Conservation (phyloP, 2,113 vertebrate genomes). For the Amphiprion ocellaris region DNA sequence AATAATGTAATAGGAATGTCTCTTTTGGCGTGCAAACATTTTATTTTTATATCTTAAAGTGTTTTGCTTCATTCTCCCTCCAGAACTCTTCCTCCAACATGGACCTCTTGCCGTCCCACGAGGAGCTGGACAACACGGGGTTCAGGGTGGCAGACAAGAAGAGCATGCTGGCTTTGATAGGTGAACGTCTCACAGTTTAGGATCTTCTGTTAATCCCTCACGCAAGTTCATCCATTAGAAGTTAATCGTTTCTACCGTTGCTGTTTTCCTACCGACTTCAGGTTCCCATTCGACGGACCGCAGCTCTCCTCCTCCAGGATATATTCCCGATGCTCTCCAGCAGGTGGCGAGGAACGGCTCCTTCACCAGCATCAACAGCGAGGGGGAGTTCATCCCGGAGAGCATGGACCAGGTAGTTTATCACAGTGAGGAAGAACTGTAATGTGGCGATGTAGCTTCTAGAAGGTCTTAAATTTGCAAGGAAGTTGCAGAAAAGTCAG, state of each 20-base stretch:
- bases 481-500: too few relatives aligned
- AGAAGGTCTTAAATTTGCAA: too few relatives aligned
- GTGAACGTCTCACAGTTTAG: slow-evolving; percentile 66
- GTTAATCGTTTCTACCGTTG: too few relatives aligned
- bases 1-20: too few relatives aligned
- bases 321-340: slow-evolving; percentile 97
- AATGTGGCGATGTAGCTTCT: too few relatives aligned
- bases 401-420: slow-evolving; percentile 95
- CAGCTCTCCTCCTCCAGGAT: slow-evolving; percentile 97
- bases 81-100: slow-evolving; percentile 84
- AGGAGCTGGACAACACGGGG: slow-evolving; percentile 93
- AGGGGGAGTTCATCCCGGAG: slow-evolving; percentile 99
- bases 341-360: slow-evolving; percentile 97
- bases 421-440: too few relatives aligned
- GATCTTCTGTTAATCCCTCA: too few relatives aligned
- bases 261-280: slow-evolving; percentile 44
- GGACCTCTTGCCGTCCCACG: slow-evolving; percentile 89
- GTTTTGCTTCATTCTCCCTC: background rate
- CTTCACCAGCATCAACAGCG: slow-evolving; percentile 99
- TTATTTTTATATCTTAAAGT: background rate
- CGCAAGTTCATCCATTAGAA: too few relatives aligned
- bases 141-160: slow-evolving; percentile 88
- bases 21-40: too few relatives aligned
- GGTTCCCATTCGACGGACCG: slow-evolving; percentile 92
- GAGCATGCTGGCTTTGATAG: slow-evolving; percentile 88